Evolutionary conservation across 2,888 invertebrate species (phyloP), one percentile per base, ranked within the genome.

Genomic region (Xanthia togata): DNA sequence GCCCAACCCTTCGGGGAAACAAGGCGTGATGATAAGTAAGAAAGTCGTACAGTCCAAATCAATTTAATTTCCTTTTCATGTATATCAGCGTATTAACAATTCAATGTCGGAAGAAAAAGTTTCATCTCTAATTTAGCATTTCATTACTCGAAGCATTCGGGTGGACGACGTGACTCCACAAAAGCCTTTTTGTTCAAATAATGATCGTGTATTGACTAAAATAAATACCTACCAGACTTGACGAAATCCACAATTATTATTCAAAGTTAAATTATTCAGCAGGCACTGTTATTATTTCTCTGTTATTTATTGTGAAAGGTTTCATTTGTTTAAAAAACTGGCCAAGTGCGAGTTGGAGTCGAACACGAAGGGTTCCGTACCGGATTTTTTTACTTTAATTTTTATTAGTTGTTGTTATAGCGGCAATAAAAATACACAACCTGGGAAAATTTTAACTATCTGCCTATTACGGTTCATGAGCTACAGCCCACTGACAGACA

Each of bases 221-320:
- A 35, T 23, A 23, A 50, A 53, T 50, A 53, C n/a, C n/a, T n/a
- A n/a, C 5, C 50, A 9, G 31, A n/a, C 31, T n/a, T 14, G 35
- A 50, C 67, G 50, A 35, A 67, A 67, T 50, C 9, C 31, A n/a
- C n/a, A n/a, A n/a, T n/a, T n/a, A n/a, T n/a, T n/a, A n/a, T n/a
- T n/a, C n/a, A n/a, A n/a, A n/a, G 35, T 17, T 50, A 67, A 35
- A 67, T 35, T 35, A 67, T 67, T 67, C 47, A 65, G 23, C 4
- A 9, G 31, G 6, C 26, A n/a, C 3, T 64, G 11, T 44, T 44
- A 57, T 74, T 73, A 4, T 53, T 86, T 81, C 81, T 86, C 83
- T 86, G 83, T 79, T 68, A 85, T n/a, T n/a, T n/a, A n/a, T n/a
- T 85, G 86, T 78, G 79, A 59, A 64, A 38, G 26, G 20, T n/a